Evolutionary conservation across 2,797 vertebrate genomes (phyloP), one percentile per base, ranked within the genome.

Genomic region (Poeciliopsis infans): DNA sequence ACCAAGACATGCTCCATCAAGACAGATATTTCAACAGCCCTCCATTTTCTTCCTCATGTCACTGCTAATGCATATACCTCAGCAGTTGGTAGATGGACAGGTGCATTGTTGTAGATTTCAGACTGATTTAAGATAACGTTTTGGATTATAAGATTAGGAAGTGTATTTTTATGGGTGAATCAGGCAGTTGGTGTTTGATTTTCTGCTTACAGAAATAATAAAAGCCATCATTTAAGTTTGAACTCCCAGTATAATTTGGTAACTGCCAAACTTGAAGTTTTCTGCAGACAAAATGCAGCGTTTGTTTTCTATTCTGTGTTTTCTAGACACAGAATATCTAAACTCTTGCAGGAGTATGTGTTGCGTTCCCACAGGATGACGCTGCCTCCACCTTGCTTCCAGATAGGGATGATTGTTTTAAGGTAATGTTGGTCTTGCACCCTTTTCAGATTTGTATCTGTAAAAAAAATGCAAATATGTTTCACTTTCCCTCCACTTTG

Each of bases 1-100:
- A 39, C 43, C 16, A 18, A 79, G 23, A 74, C 68, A 45, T 55
- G 41, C 25, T 72, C 41, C 46, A 39, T 69, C 45, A 57, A 33
- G 39, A 68, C n/a, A 41, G 53, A 72, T 55, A 36, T 33, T 73
- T 74, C 57, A 78, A n/a, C 25, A 46, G 43, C 43, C 75, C 57
- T 74, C 16, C 31, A 15, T 80, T 49, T 39, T 31, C 5, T 3
- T 23, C 5, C 47, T 43, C 4, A 57, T 20, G 16, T 69, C 16
- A 46, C 31, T 79, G 5, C 31, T 66, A 45, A 79, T 66, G 43
- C 23, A 23, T 51, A 31, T 28, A 31, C 5, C 49, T 72, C 49
- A 5, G 15, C 43, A 47, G 11, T 39, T 73, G 0, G n/a, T 28
- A 31, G 55, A 36, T 0, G 4, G 16, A 16, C 23, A 59, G 36